phyloP scores from a whole-genome alignment of 2,888 invertebrate genomes.

The Drosophila leonis region DNA sequence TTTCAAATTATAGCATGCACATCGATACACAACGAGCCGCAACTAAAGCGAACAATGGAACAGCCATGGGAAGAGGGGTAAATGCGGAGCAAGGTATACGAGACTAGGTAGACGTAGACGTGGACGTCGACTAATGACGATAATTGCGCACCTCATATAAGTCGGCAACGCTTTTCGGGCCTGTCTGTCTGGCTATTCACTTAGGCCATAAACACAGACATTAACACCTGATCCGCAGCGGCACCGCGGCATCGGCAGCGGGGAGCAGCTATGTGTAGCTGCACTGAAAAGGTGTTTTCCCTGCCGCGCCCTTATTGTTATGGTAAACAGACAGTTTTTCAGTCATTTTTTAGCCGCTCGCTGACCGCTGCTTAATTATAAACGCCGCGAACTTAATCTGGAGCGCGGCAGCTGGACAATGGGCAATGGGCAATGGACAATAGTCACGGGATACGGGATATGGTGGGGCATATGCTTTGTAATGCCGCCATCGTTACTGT shows the following conservation, averaged over 20 bases:
- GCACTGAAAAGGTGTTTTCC: constrained; percentile 70
- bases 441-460: constrained; percentile 4
- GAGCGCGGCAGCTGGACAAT: constrained; percentile 57
- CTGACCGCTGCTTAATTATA: constrained; percentile 72
- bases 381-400: constrained; percentile 70
- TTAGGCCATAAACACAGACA: constrained; percentile 78
- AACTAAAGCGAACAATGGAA: constrained; percentile 77
- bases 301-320: constrained; percentile 70
- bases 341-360: constrained; percentile 26
- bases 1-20: constrained; percentile 80
- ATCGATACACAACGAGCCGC: constrained; percentile 84
- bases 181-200: constrained; percentile 53
- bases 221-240: constrained; percentile 82
- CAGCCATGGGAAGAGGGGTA: background rate
- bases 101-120: constrained; percentile 11
- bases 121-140: constrained; percentile 60
- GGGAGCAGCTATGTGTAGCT: constrained; percentile 9
- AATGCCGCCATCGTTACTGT: constrained; percentile 41
- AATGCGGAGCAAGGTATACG: background rate
- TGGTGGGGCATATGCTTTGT: constrained; percentile 47
- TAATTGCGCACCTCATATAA: constrained; percentile 71
- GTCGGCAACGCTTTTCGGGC: constrained; percentile 58
- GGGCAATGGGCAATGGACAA: constrained; percentile 58
- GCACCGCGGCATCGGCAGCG: background rate
- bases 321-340: constrained; percentile 74